Conservation (phyloP, 37 sponge, comb jelly and placozoan genomes). For the Spongilla lacustris region DNA sequence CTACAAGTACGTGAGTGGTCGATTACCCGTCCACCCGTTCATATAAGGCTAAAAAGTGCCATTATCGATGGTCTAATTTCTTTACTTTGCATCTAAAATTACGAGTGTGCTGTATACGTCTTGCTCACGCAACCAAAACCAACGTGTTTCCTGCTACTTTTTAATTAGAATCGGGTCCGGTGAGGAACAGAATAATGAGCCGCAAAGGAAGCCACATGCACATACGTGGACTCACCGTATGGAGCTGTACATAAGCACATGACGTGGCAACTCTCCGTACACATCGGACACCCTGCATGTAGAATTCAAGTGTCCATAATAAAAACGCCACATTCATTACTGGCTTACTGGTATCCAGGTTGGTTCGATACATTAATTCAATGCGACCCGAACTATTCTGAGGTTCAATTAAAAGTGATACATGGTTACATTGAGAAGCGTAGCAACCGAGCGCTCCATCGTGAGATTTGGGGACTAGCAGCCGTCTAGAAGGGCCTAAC, state of each 20-base stretch:
- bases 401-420: constrained; percentile 17
- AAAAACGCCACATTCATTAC: neutral
- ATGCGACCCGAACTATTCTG: neutral
- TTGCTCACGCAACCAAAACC: too few relatives aligned
- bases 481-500: constrained; percentile 4
- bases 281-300: constrained; percentile 29
- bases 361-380: neutral
- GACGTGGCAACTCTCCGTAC: constrained; percentile 24
- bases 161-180: too few relatives aligned
- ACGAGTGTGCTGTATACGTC: too few relatives aligned
- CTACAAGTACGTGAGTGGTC: too few relatives aligned
- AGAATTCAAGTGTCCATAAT: neutral
- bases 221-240: constrained; percentile 30
- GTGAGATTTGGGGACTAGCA: neutral
- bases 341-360: neutral
- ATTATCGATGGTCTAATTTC: too few relatives aligned
- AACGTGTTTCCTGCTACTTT: too few relatives aligned
- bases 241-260: constrained; percentile 27
- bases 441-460: constrained; percentile 24
- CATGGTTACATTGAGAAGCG: constrained; percentile 31
- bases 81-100: too few relatives aligned
- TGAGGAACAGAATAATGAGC: too few relatives aligned
- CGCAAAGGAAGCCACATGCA: neutral
- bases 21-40: too few relatives aligned
- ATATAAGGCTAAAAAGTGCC: too few relatives aligned